A percentile compares a stretch with the other conserved stretches of the same genome.
Evolutionary conservation across 64 coral and sea anemone species (phyloP).

Genomic region (Dendronephthya gigantea): DNA sequence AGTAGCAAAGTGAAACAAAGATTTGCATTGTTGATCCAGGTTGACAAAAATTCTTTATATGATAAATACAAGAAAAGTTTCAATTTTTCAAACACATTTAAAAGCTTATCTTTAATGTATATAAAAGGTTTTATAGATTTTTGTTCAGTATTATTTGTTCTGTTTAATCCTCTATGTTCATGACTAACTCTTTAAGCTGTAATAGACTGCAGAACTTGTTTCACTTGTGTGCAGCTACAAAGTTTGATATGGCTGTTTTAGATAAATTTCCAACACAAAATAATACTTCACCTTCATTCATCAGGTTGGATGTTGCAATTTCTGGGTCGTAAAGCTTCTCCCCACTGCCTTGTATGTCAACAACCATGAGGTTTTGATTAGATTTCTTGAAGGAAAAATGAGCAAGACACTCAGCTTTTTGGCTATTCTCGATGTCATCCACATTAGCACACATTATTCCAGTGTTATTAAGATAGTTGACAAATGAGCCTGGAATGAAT

Average conservation of each 20-base stretch:
- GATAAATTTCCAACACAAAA: background rate
- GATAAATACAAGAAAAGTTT: too few species aligned
- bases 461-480: constrained; percentile 9
- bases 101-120: too few species aligned
- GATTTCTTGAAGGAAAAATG: constrained; percentile 2
- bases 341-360: background rate
- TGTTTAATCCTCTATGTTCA: too few species aligned
- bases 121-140: too few species aligned
- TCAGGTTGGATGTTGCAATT: background rate
- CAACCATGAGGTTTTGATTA: background rate
- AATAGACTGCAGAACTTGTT: background rate
- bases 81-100: too few species aligned
- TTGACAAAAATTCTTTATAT: too few species aligned
- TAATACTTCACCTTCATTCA: background rate
- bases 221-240: background rate
- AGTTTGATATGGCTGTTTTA: background rate
- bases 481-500: constrained; percentile 12
- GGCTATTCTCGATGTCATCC: background rate
- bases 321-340: background rate
- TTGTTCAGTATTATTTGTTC: too few species aligned
- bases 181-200: too few species aligned
- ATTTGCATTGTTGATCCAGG: too few species aligned
- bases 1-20: too few species aligned
- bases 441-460: background rate
- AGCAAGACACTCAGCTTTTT: background rate